Evolutionary conservation across 2,888 invertebrate genomes (phyloP), one percentile per base, ranked within the genome.

Genomic region (Rhamphomyia laevipes): DNA sequence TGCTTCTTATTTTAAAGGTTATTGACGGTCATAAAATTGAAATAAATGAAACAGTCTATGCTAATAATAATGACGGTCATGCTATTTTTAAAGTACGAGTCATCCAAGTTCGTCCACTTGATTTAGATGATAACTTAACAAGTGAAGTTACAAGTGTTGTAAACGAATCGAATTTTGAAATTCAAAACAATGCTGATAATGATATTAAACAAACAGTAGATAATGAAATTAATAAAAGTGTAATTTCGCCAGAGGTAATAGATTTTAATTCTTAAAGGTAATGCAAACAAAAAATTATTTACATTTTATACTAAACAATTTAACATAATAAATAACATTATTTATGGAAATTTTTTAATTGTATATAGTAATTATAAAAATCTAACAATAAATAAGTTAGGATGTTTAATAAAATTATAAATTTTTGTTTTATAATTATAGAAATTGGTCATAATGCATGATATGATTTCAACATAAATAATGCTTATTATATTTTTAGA

Each of bases 21-120:
- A 72, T 77, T 58, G 66, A 74, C 58, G 75, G 76, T 30, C 76
- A 76, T 58, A 68, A 73, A 46, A 71, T 77, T 51, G 76, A 75
- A 55, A 68, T 77, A 49, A 77, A 77, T 58, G 74, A 76, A 58
- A 77, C 77, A 7, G 70, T 72, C n/a, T 75, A 72, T 58, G 56
- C 57, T 13, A 62, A 63, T 44, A 67, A 68, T n/a, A 68, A 71
- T 54, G 63, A 66, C 16, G 60, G 59, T 27, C 60, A 63, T 3
- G 63, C 62, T 45, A 62, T 61, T 35, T 68, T 73, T 61, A 74
- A 73, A 56, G 68, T 77, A 46, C 73, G 73, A 48, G 59, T 73
- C 9, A 67, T 77, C 18, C 74, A 76, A 54, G 69, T 77, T 18
- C 73, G 72, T 51, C 77, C 77, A 9, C 48, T 70, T 51, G 68